These are phyloP conservation scores for Penaeus indicus DNA, from an alignment of 1,140 invertebrate genomes.

Conservation along the genomic window DNA sequence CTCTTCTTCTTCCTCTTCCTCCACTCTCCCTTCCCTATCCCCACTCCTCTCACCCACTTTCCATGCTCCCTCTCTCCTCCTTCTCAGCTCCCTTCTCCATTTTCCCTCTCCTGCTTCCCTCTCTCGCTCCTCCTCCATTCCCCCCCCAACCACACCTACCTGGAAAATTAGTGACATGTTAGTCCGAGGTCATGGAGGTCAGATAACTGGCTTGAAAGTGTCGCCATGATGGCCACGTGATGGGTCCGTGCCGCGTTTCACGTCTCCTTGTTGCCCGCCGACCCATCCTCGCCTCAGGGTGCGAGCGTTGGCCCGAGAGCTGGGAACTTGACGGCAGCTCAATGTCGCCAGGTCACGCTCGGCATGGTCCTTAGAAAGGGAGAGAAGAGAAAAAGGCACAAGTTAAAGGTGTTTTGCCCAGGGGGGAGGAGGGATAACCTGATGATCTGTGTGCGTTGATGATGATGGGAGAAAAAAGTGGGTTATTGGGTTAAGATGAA, in stretches of 20 bases:
- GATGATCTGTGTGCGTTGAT: not conserved
- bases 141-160: slow-evolving; percentile 36
- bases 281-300: slow-evolving; percentile 57
- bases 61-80: no score
- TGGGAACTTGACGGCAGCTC: slow-evolving; percentile 61
- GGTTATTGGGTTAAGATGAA: not conserved
- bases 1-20: no score
- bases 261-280: slow-evolving; percentile 76
- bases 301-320: slow-evolving; percentile 48
- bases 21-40: no score
- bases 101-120: no score
- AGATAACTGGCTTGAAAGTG: slow-evolving; percentile 88
- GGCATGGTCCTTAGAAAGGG: slow-evolving; percentile 52
- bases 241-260: slow-evolving; percentile 84
- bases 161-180: slow-evolving; percentile 74
- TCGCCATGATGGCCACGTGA: slow-evolving; percentile 89
- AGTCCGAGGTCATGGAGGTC: slow-evolving; percentile 97
- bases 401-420: not conserved
- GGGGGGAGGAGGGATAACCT: not conserved
- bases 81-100: no score
- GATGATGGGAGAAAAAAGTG: no score
- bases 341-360: slow-evolving; percentile 56
- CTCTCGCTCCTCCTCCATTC: not conserved
- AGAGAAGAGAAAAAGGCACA: not conserved
- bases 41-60: no score